Evolutionary conservation across 1,140 invertebrate genomes (phyloP), one percentile per base, ranked within the genome.

Genomic region (Drosophila erecta): DNA sequence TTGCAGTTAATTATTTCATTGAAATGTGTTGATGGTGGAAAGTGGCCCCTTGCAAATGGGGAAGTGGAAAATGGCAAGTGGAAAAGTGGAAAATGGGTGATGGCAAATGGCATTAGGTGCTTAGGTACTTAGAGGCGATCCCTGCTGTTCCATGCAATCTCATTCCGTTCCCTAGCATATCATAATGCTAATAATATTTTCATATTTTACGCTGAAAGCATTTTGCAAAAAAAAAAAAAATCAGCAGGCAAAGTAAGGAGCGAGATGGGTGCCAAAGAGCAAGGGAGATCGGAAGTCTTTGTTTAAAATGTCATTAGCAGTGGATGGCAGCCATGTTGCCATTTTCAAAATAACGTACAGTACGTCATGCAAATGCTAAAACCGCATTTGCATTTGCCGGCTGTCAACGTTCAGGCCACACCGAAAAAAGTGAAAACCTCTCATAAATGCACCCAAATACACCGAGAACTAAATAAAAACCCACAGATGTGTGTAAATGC

Each of bases 291-390:
- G 50, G 44, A 60, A 59, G 75, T 78, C 54, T 65, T 78, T 79
- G 66, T 79, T 79, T 77, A 73, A 79, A 79, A 79, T 65, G 76
- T 77, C 85, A 89, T 89, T 89, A 89, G 79, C 79, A 70, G 71
- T 60, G 67, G 67, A 73, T 79, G 83, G 76, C 71, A 87, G 84
- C 65, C 79, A 74, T 89, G 84, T 80, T 89, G 64, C 27, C 81
- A 81, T 90, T 80, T 69, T 65, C 76, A 78, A 77, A 89, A 89
- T 77, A 90, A 76, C 60, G 72, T 38, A 54, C 72, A 37, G 35
- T 66, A 78, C 76, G 69, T 89, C 69, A 89, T 84, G 84, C 76
- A 89, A 89, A 90, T 90, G 84, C 75, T 89, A 57, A 78, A 89
- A 80, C 76, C 85, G 71, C 83, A 87, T 81, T 87, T 87, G 76